Percentiles rank a stretch among this genome's conserved stretches.
phyloP scores from a whole-genome alignment of 1,140 invertebrate species.

The Drosophila triauraria region DNA sequence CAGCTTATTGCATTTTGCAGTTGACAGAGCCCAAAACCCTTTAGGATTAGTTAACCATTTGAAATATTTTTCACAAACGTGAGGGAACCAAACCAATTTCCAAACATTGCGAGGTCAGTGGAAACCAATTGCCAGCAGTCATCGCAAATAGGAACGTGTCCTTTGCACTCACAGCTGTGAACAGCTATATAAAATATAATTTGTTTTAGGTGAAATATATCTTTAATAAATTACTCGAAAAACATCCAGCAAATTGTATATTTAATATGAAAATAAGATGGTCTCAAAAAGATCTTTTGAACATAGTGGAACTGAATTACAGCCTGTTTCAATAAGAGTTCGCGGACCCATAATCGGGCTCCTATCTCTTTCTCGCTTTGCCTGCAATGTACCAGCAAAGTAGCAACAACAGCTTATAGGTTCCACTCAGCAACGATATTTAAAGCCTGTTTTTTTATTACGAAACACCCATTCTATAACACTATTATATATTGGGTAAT shows the following conservation, averaged over 20 bases:
- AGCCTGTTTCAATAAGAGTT: no score
- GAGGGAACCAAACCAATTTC: conserved; percentile 8
- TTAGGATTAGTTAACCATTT: conserved; percentile 10
- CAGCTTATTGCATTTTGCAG: conserved; percentile 19
- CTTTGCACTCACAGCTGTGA: neutral
- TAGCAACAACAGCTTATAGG: no score
- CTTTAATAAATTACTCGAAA: no score
- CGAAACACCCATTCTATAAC: neutral
- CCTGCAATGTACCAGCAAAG: no score
- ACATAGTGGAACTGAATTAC: no score
- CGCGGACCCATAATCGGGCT: no score
- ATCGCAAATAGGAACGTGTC: conserved; percentile 9
- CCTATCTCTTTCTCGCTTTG: no score
- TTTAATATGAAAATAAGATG: fast-evolving
- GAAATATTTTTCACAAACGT: conserved; percentile 23
- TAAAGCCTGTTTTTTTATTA: no score
- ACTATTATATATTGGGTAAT: neutral
- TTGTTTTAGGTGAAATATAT: neutral
- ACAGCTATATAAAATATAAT: neutral
- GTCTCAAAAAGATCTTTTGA: neutral
- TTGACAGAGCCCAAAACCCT: neutral
- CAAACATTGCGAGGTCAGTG: neutral
- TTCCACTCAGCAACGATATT: no score
- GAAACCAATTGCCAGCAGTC: conserved; percentile 15
- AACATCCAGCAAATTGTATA: no score